Evolutionary conservation across 2,797 vertebrate genomes (phyloP).

Genomic region (Spea hammondii): DNA sequence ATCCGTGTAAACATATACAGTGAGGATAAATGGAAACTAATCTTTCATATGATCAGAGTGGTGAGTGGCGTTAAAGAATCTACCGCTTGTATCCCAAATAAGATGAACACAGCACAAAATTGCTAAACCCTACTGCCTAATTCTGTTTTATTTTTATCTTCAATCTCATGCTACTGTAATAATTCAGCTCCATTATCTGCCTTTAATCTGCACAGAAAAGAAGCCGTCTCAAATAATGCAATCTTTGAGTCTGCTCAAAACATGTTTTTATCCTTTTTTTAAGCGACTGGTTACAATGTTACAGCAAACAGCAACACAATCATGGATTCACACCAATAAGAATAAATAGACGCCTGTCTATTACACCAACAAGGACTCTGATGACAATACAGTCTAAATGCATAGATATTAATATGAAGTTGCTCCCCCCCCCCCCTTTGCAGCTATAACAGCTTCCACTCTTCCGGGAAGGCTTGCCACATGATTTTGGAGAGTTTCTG

Average conservation of each 20-base stretch:
- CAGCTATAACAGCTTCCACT: no score
- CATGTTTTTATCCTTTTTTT: conserved; percentile 13
- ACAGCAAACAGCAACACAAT: no score
- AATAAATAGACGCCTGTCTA: no score
- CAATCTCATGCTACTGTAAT: conserved; percentile 31
- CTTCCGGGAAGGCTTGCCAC: no score
- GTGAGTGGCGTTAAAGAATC: conserved; percentile 13
- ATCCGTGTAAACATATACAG: conserved; percentile 46
- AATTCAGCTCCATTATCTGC: conserved; percentile 35
- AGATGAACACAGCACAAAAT: conserved; percentile 37
- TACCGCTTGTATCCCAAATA: conserved; percentile 29
- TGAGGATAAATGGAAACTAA: conserved; percentile 45
- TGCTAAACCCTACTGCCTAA: conserved; percentile 38
- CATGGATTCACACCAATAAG: no score
- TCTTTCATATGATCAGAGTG: conserved; percentile 42
- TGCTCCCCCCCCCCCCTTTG: no score
- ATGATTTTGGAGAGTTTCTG: no score
- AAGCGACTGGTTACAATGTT: no score
- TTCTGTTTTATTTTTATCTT: conserved; percentile 45
- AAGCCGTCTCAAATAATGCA: conserved; percentile 33
- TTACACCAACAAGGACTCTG: no score
- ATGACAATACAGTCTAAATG: no score
- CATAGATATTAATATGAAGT: no score
- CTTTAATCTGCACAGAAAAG: conserved; percentile 32
- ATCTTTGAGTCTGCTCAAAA: conserved; percentile 9